These are phyloP conservation scores for Pristis pectinata DNA, from an alignment of 2,797 vertebrate genomes.

Conservation along the genomic window DNA sequence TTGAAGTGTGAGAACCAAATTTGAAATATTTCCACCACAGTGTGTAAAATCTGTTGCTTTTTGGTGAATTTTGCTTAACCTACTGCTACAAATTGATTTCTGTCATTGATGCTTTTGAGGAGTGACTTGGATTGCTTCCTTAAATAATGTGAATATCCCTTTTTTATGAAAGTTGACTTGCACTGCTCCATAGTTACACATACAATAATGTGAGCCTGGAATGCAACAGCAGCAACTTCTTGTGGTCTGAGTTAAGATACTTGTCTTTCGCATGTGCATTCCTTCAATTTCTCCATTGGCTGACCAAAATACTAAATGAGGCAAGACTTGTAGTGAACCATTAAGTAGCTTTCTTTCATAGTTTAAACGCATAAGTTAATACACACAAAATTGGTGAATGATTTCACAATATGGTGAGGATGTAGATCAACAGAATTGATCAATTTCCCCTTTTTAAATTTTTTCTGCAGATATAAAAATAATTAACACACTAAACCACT, in stretches of 20 bases:
- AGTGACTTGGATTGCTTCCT: neutral
- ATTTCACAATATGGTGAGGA: neutral
- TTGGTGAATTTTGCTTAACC: neutral
- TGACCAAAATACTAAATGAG: neutral
- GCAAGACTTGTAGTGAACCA: neutral
- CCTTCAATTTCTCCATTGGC: neutral
- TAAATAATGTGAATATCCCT: neutral
- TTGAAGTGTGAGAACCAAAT: neutral
- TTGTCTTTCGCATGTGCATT: neutral
- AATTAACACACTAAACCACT: neutral
- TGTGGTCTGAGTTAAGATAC: neutral
- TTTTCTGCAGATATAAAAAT: neutral
- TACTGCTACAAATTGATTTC: neutral
- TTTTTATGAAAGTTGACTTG: neutral
- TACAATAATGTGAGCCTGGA: neutral
- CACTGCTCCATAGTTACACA: neutral
- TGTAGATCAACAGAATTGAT: neutral
- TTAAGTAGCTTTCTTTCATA: neutral
- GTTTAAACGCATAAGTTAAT: no score
- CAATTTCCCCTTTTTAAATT: neutral
- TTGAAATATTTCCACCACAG: neutral
- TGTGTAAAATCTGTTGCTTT: neutral
- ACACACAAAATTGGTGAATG: no score
- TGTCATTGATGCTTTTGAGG: neutral
- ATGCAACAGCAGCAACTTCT: neutral